Base-by-base conservation (phyloP, 2,888 invertebrate species). In the Epistrophe grossulariae region DNA sequence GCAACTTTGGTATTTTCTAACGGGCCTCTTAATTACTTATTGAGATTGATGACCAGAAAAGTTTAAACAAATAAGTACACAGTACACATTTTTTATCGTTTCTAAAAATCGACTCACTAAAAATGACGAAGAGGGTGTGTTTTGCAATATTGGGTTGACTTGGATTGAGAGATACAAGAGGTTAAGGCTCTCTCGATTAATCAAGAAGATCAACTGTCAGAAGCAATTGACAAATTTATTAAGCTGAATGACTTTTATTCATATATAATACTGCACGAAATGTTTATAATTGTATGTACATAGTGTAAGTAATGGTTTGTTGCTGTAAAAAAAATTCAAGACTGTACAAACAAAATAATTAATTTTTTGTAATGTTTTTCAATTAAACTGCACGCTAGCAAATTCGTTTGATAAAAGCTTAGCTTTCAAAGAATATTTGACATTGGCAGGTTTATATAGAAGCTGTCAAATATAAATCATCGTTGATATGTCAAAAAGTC, bases 11-110 rank as follows among this genome's bases (percentile, higher is more conserved):
- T 19, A 60, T 40, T 40, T 45, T 62, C 62, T 40, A 62, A 62
- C 62, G 62, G 62, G 0, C 28, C n/a, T 62, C 10, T 45, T 43
- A 62, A 62, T 62, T 43, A 9, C 5, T 24, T 43, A 62, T 62
- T 62, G 10, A 62, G 62, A 62, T 62, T 43, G 28, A 62, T 62
- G 62, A 28, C 43, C 62, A 62, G 43, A 62, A 43, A 62, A 43
- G 11, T 38, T 59, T 17, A 38, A 59, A 38, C 10, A 59, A 17
- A 59, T 9, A 43, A n/a, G 35, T 35, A 35, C 6, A 31, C 5
- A 31, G 3, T 24, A 24, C 3, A 31, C 0, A 0, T 31, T 31
- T 35, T 19, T 19, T 43, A 62, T 62, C 19, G 8, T 43, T 40
- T 60, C 38, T 40, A 24, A 62, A 19, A 38, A 17, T 60, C 60